Conservation (phyloP, 2,888 invertebrate genomes). For the Biston stratarius region DNA sequence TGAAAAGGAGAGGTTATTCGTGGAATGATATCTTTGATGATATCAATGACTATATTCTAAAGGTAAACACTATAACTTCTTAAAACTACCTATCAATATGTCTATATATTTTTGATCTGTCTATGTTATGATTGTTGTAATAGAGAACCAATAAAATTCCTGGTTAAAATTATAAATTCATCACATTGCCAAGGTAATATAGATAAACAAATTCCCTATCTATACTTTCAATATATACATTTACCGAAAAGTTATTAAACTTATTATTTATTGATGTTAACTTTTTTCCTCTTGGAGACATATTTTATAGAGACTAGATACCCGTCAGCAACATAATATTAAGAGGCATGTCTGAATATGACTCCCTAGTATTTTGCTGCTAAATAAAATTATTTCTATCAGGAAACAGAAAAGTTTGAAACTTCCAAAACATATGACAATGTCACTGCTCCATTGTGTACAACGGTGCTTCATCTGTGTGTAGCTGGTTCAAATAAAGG, state of each 20-base stretch:
- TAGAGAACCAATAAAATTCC: too few species aligned
- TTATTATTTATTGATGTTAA: too few species aligned
- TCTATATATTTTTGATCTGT: background rate
- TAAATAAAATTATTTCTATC: constrained; percentile 33
- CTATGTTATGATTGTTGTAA: too few species aligned
- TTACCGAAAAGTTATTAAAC: too few species aligned
- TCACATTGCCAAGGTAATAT: too few species aligned
- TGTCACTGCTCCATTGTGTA: constrained; percentile 65
- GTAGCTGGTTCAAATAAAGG: constrained; percentile 80
- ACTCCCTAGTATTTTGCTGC: background rate
- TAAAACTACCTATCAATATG: background rate
- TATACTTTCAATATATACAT: too few species aligned
- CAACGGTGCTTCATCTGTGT: constrained; percentile 72
- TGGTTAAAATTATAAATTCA: too few species aligned
- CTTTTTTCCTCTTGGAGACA: too few species aligned
- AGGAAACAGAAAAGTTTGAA: constrained; percentile 85
- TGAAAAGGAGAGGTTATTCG: constrained; percentile 66
- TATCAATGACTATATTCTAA: constrained; percentile 75
- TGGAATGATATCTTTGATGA: constrained; percentile 80
- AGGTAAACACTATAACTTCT: constrained; percentile 55
- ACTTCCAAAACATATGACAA: constrained; percentile 75
- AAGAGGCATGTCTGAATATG: too few species aligned
- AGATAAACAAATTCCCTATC: too few species aligned
- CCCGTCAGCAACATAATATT: too few species aligned
- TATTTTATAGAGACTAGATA: too few species aligned